phyloP scores from a whole-genome alignment of 2,797 vertebrate species.

The Falco concolor region DNA sequence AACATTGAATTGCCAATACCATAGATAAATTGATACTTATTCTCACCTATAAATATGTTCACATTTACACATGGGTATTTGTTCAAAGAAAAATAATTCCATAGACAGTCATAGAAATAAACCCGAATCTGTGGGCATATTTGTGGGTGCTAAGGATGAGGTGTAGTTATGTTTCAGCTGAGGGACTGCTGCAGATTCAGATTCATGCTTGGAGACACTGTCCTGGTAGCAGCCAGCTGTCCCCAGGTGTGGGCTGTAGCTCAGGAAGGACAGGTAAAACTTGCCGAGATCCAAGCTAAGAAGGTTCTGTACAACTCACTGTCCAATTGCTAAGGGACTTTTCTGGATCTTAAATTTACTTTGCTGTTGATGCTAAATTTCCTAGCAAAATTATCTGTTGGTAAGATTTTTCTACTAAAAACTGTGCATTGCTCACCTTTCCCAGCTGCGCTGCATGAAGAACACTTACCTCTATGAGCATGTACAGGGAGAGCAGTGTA shows the following conservation, averaged over 20 bases:
- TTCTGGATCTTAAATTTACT: background rate
- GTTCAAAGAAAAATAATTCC: background rate
- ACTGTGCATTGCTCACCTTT: background rate
- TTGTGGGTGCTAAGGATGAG: background rate
- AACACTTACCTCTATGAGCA: slow-evolving; percentile 82
- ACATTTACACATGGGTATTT: background rate
- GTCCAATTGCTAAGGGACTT: background rate
- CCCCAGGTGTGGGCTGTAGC: background rate
- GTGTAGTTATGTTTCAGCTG: background rate
- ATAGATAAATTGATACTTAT: background rate
- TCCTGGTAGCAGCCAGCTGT: background rate
- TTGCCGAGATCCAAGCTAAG: background rate
- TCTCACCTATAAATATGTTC: background rate
- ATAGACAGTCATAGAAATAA: background rate
- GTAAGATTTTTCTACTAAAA: background rate
- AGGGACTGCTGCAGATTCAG: background rate
- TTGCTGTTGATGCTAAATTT: background rate
- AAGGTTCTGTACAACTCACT: background rate
- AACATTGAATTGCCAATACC: background rate
- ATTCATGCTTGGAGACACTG: background rate
- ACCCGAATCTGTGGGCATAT: background rate
- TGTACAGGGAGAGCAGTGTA: slow-evolving; percentile 83
- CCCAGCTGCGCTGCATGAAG: accelerated
- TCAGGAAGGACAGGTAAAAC: background rate
- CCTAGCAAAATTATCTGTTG: background rate